A percentile compares a stretch with the other conserved stretches of the same genome.
These are phyloP conservation scores for Chymomyza caudatula DNA, from an alignment of 2,888 invertebrate genomes.

Conservation along the genomic window DNA sequence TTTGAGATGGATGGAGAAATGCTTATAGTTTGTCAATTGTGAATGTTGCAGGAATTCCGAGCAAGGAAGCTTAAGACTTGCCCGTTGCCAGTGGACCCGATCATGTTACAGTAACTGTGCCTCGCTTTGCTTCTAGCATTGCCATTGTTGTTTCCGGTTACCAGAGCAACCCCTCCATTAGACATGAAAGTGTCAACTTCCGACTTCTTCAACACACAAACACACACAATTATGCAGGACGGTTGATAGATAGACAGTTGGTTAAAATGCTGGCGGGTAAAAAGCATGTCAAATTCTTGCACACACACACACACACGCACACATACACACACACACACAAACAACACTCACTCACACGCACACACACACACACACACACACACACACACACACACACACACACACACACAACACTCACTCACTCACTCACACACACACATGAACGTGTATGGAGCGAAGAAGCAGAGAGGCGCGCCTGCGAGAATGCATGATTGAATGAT, in stretches of 20 bases:
- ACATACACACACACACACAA: neutral
- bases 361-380: neutral
- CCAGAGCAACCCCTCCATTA: constrained; percentile 35
- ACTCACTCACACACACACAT: neutral
- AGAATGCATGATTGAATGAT: constrained; percentile 68
- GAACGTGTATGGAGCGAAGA: neutral
- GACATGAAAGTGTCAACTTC: constrained; percentile 57
- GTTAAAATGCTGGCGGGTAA: constrained; percentile 8
- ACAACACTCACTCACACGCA: constrained; percentile 55
- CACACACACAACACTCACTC: neutral
- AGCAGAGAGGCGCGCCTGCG: constrained; percentile 39
- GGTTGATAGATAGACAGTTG: neutral
- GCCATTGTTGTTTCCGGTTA: constrained; percentile 1
- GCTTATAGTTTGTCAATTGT: neutral
- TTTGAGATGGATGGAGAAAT: no score
- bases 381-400: constrained; percentile 41
- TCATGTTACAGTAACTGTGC: no score
- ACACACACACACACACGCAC: constrained; percentile 40
- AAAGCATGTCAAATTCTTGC: constrained; percentile 69
- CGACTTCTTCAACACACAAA: constrained; percentile 26
- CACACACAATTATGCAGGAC: neutral
- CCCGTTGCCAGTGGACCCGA: no score
- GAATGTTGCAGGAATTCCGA: neutral
- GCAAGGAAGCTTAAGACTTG: neutral
- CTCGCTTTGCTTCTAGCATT: neutral